Percentiles rank a stretch among this genome's conserved stretches.
Evolutionary conservation across 2,888 invertebrate genomes (phyloP).

Genomic region (Eupithecia inturbata): DNA sequence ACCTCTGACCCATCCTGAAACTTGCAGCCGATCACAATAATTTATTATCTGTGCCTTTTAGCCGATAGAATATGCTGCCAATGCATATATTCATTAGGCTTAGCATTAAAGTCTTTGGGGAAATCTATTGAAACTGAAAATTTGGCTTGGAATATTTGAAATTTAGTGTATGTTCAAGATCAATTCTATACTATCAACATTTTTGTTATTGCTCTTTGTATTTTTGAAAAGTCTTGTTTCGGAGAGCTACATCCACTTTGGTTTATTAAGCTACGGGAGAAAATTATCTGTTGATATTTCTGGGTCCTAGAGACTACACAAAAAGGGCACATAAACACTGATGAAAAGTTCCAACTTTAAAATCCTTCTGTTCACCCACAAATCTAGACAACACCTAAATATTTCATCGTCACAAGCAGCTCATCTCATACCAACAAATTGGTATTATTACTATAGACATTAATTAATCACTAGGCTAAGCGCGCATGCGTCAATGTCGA

Average conservation of each 20-base stretch:
- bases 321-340: neutral
- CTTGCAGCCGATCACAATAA: slow-evolving; percentile 83
- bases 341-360: neutral
- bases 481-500: slow-evolving; percentile 55
- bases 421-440: slow-evolving; percentile 31
- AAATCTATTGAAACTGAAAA: neutral
- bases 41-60: slow-evolving; percentile 66
- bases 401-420: slow-evolving; percentile 4
- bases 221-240: neutral
- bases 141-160: neutral
- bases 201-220: neutral
- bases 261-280: too few species aligned
- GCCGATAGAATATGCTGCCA: slow-evolving; percentile 45
- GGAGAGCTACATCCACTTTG: neutral
- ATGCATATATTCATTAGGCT: slow-evolving; percentile 42
- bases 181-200: neutral
- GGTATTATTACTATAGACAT: slow-evolving; percentile 29
- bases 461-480: slow-evolving; percentile 37
- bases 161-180: neutral
- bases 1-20: slow-evolving; percentile 83
- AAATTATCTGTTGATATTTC: neutral
- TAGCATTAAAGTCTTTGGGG: slow-evolving; percentile 10
- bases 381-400: neutral
- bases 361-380: neutral
- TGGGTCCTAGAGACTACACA: neutral